Conservation (phyloP, 2,113 vertebrate species). For the Odocoileus virginianus region DNA sequence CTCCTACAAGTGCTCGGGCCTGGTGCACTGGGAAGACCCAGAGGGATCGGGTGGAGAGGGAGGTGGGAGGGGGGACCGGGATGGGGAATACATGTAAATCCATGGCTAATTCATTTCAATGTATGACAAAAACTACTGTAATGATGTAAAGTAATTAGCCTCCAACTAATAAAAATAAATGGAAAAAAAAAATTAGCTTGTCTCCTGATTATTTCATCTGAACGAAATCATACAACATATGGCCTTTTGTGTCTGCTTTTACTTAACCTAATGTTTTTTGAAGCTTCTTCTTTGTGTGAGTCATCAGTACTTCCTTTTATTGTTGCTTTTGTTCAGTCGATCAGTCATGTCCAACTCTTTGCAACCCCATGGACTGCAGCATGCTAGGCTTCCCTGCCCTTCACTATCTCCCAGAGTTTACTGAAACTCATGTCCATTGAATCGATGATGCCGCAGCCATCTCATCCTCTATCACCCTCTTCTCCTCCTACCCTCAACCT, state of each 20-base stretch:
- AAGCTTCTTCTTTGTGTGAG: background rate
- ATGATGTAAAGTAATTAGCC: no score
- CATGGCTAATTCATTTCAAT: no score
- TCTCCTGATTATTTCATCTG: background rate
- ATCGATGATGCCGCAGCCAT: background rate
- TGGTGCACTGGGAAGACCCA: no score
- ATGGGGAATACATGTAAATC: no score
- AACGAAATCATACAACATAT: background rate
- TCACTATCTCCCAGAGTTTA: background rate
- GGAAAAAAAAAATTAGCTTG: background rate
- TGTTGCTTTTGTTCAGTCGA: background rate
- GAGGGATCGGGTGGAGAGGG: no score
- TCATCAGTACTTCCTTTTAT: background rate
- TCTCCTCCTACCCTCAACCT: background rate
- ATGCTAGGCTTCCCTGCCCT: background rate
- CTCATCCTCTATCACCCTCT: background rate
- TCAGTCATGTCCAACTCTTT: background rate
- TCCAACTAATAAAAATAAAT: no score
- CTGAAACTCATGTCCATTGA: background rate
- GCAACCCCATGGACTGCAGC: background rate
- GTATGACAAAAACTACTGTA: no score
- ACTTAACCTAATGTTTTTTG: background rate
- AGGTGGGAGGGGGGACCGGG: no score
- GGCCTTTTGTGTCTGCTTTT: background rate
- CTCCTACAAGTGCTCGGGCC: background rate